Base-by-base conservation (phyloP, 2,888 invertebrate genomes). In the Glaucopsyche alexis region DNA sequence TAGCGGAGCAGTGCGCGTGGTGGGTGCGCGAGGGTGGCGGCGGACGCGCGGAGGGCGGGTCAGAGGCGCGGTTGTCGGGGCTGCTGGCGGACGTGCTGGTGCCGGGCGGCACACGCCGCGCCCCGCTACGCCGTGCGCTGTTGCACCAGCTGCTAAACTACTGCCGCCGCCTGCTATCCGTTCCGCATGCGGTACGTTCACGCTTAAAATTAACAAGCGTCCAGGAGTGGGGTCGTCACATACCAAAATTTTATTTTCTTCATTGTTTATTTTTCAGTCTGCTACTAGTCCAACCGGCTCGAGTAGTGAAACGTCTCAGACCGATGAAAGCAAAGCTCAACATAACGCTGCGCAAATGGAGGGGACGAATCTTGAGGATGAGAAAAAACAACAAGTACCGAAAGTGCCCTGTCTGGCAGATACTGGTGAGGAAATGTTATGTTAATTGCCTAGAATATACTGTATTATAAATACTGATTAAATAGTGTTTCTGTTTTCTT, bases 261-360 rank as follows among this genome's bases (percentile, higher is more conserved):
- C 8, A 52, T 72, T 38, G 65, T 55, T 14, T 9, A 42, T 50
- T 50, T 42, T 69, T n/a, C 42, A 77, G 77, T 73, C 76, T 14
- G 72, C 73, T 29, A 72, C 75, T 1, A 78, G 76, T 49, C 76
- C 75, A 29, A 71, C 73, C 60, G 75, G 74, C 6, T 72, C 75
- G n/a, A 78, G 82, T 38, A 83, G 82, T 47, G 86, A 86, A 14
- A 87, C 86, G 78, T 93, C 94, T 71, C 97, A 97, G 90, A 98
- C 97, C 0, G 97, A 98, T 84, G 97, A 98, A 87, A 96, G 96
- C 84, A 97, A 97, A 92, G 96, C 96, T 75, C 93, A 87, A 75
- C 81, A 79, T 75, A 77, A 72, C 64, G 78, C 75, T n/a, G 78
- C 82, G 14, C 79, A 82, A 42, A 52, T 52, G 1, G 88, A 88